phyloP scores from a whole-genome alignment of 2,797 vertebrate genomes.

The Tamandua tetradactyla region DNA sequence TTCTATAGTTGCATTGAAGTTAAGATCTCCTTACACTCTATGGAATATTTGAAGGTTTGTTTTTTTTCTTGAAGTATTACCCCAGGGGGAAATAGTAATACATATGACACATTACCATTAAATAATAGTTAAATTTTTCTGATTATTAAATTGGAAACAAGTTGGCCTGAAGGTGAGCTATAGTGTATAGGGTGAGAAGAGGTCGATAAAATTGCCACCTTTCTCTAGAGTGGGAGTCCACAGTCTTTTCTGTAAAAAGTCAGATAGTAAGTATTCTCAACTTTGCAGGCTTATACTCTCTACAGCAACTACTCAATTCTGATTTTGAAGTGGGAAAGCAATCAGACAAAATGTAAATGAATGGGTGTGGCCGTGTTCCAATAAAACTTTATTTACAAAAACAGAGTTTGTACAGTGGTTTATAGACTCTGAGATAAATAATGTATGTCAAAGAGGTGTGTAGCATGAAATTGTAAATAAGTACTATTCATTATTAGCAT shows the following conservation, averaged over 20 bases:
- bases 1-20: background rate
- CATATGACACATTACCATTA: background rate
- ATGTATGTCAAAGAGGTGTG: background rate
- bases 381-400: conserved; percentile 30
- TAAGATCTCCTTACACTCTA: background rate
- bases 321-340: background rate
- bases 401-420: background rate
- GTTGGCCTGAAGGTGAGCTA: background rate
- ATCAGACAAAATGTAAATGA: background rate
- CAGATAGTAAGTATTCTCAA: conserved; percentile 3
- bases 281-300: background rate
- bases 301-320: background rate
- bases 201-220: background rate
- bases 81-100: background rate
- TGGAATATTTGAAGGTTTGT: background rate
- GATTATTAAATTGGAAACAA: conserved; percentile 9
- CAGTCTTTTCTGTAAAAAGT: background rate
- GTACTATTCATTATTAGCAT: background rate
- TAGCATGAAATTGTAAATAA: conserved; percentile 6
- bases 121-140: conserved; percentile 10
- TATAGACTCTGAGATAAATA: background rate
- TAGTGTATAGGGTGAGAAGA: background rate
- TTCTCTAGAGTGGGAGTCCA: background rate
- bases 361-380: background rate
- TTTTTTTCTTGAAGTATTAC: background rate